phyloP scores from a whole-genome alignment of 2,888 invertebrate species.

The Polyploca ridens region DNA sequence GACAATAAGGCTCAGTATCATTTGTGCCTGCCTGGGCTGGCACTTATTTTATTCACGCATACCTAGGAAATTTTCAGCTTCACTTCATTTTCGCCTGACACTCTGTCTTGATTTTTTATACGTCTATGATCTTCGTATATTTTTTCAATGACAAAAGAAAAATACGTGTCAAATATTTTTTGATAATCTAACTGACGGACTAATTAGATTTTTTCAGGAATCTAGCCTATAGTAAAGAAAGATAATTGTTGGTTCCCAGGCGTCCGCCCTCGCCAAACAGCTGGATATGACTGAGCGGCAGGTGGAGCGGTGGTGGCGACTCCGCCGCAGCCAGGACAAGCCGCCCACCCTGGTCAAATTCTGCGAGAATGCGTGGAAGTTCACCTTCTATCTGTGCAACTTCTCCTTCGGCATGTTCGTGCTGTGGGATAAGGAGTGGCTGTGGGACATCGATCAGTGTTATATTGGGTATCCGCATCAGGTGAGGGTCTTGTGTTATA shows the following conservation, averaged over 20 bases:
- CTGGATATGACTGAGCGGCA: constrained; percentile 93
- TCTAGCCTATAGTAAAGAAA: too few relatives aligned
- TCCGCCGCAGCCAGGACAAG: constrained; percentile 93
- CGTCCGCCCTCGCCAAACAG: constrained; percentile 91
- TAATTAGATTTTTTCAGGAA: too few relatives aligned
- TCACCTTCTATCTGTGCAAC: constrained; percentile 93
- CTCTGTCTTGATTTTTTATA: too few relatives aligned
- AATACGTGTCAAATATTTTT: too few relatives aligned
- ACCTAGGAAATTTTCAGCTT: too few relatives aligned
- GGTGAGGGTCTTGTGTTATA: constrained; percentile 62
- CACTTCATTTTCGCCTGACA: too few relatives aligned
- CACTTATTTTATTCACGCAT: too few relatives aligned
- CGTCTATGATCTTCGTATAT: too few relatives aligned
- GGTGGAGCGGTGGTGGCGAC: constrained; percentile 96
- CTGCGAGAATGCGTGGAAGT: constrained; percentile 96
- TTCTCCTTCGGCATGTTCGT: constrained; percentile 92
- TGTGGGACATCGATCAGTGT: constrained; percentile 96
- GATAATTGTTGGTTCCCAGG: constrained; percentile 65
- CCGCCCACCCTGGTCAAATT: constrained; percentile 96
- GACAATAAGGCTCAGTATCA: too few relatives aligned
- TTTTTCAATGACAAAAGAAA: too few relatives aligned
- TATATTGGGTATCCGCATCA: constrained; percentile 93
- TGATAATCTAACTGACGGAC: too few relatives aligned
- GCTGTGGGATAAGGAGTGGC: constrained; percentile 97
- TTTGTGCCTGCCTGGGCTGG: too few relatives aligned